Evolutionary conservation across 2,888 invertebrate species (phyloP).

Genomic region (Drosophila prostipennis): DNA sequence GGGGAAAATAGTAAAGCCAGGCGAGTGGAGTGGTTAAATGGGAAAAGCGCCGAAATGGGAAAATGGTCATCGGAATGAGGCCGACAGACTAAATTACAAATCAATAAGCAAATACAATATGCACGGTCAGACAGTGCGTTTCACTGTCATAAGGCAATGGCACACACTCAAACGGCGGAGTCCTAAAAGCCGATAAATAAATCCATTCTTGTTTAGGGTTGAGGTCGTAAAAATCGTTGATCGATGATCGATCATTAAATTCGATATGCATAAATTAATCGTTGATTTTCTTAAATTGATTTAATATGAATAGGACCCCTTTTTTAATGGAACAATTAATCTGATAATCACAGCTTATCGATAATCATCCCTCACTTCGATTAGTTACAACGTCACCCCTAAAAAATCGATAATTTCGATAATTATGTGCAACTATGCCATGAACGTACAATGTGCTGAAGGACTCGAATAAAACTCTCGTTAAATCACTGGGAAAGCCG

Average conservation of each 20-base stretch:
- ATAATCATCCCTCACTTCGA: not conserved
- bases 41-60: conserved; percentile 20
- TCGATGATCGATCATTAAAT: not conserved
- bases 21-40: conserved; percentile 23
- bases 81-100: conserved; percentile 63
- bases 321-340: not conserved
- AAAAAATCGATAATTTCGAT: not conserved
- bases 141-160: conserved; percentile 1
- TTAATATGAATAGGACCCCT: not conserved
- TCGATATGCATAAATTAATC: not conserved
- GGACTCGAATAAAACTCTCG: not conserved
- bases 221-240: not conserved
- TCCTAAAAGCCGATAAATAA: not conserved
- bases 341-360: no score
- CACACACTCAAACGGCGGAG: conserved; percentile 2
- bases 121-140: conserved; percentile 20
- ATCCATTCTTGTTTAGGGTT: not conserved
- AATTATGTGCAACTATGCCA: not conserved
- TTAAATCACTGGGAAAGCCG: not conserved
- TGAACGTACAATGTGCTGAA: not conserved
- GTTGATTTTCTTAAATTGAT: not conserved
- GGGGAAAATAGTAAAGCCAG: conserved; percentile 18
- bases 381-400: not conserved
- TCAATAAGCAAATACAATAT: conserved; percentile 60
- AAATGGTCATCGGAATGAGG: conserved; percentile 41